Evolutionary conservation across 1,140 invertebrate species (phyloP).

Genomic region (Lordiphosa mommai): DNA sequence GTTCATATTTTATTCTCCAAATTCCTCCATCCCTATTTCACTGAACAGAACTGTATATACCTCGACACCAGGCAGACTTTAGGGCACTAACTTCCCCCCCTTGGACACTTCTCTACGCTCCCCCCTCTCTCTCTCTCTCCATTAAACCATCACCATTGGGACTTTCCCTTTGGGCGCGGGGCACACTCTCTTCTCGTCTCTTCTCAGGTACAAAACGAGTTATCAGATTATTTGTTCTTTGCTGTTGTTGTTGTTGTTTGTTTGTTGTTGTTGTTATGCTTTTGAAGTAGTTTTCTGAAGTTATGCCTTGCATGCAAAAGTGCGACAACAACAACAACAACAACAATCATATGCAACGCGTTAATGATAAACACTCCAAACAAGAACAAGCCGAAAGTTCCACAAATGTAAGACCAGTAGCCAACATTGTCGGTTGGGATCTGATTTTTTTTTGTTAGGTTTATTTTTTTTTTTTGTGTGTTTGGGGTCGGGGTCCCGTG

Average conservation of each 20-base stretch:
- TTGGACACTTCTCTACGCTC: background rate
- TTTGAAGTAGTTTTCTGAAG: constrained; percentile 60
- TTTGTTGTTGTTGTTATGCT: constrained; percentile 41
- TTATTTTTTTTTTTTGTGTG: constrained; percentile 10
- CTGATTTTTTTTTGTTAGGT: constrained; percentile 5
- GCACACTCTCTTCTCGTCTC: background rate
- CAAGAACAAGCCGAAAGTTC: constrained; percentile 31
- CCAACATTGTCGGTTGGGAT: constrained; percentile 56
- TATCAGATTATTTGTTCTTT: constrained; percentile 79
- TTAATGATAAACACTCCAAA: constrained; percentile 56
- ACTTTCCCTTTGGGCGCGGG: constrained; percentile 62
- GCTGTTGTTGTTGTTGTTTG: constrained; percentile 39
- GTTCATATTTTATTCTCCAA: no score
- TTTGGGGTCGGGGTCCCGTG: constrained; percentile 34
- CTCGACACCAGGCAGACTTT: constrained; percentile 61
- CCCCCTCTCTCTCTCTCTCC: background rate
- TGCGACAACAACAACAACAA: constrained; percentile 50
- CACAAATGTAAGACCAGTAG: constrained; percentile 65
- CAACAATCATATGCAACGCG: constrained; percentile 58
- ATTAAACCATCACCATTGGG: constrained; percentile 35
- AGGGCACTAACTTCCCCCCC: constrained; percentile 53
- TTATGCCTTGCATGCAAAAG: constrained; percentile 67
- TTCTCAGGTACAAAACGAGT: constrained; percentile 72
- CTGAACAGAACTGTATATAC: constrained; percentile 6
- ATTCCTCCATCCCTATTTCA: no score